Base-by-base conservation (phyloP, 2,113 vertebrate species). In the Gallinago undulata region DNA sequence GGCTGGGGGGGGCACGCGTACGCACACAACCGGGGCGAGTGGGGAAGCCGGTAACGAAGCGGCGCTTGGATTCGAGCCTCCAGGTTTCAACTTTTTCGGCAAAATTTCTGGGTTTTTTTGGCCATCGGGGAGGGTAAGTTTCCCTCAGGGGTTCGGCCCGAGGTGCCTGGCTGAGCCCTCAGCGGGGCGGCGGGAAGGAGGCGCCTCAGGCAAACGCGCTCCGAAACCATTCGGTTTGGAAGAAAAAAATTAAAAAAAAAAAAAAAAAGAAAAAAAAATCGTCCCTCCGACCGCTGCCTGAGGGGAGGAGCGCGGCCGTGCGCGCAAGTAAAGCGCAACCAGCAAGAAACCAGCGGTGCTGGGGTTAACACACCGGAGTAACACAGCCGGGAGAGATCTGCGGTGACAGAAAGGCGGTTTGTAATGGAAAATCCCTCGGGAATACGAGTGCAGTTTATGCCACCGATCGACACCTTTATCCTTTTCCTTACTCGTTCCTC, bases 371-470 rank as follows among this genome's bases (percentile, higher is more conserved):
- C n/a, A 5, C 18, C 3, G n/a, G 31, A 60, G 10, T 19, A 7
- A 9, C 11, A 3, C 21, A 5, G 33, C 21, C 30, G 7, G 17
- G 11, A 19, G 35, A 64, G 33, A 4, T 5, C 12, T 19, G 10
- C 1, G 48, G 31, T 15, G 6, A 14, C 11, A 9, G 21, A n/a
- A 37, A 9, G 0, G 27, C 24, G 1, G 24, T 14, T 72, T 10
- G 56, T 21, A 2, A 18, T 25, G 24, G 5, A 0, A 5, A 3
- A 22, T 13, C 47, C 51, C 24, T 10, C 10, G 28, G 31, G 14
- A 9, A 0, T 5, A 5, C 17, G 1, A 11, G 9, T 4, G 2
- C 2, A 15, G 55, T 3, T 8, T 5, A 17, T 39, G 31, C 31
- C 51, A 1, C 7, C 1, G 59, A 28, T 23, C 24, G 3, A 7